These are phyloP conservation scores for Pterostichus niger DNA, from an alignment of 2,888 invertebrate genomes.

Conservation along the genomic window DNA sequence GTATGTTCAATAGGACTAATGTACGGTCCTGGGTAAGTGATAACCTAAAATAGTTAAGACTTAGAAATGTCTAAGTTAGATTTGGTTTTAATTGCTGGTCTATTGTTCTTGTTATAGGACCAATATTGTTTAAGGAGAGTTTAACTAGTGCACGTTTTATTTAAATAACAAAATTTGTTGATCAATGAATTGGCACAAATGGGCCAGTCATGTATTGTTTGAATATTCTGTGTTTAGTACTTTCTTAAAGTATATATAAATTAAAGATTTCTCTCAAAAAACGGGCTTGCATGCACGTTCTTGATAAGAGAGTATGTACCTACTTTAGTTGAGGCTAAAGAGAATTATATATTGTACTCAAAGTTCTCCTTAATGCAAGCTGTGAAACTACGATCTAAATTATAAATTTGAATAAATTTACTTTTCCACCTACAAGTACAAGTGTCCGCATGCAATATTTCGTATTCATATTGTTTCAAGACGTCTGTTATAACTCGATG, in stretches of 20 bases:
- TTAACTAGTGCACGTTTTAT: too few relatives aligned
- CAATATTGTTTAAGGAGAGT: too few relatives aligned
- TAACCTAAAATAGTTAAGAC: too few relatives aligned
- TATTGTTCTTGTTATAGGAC: too few relatives aligned
- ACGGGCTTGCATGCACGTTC: background rate
- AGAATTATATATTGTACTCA: conserved; percentile 32
- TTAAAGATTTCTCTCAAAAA: background rate
- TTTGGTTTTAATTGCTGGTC: too few relatives aligned
- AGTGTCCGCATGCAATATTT: background rate
- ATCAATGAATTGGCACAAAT: too few relatives aligned
- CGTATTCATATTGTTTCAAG: conserved; percentile 4
- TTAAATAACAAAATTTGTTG: too few relatives aligned
- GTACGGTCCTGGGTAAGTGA: too few relatives aligned
- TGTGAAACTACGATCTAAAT: conserved; percentile 29
- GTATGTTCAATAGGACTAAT: too few relatives aligned
- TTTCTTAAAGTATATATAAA: background rate
- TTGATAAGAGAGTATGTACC: background rate
- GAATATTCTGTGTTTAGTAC: background rate
- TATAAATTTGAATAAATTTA: conserved; percentile 33
- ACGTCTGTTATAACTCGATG: background rate
- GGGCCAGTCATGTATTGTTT: too few relatives aligned
- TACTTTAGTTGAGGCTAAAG: background rate
- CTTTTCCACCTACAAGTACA: background rate
- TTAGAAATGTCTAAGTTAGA: too few relatives aligned
- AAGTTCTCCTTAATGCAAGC: conserved; percentile 18